Conservation (phyloP, 2,888 invertebrate species). For the Amphiduros pacificus region DNA sequence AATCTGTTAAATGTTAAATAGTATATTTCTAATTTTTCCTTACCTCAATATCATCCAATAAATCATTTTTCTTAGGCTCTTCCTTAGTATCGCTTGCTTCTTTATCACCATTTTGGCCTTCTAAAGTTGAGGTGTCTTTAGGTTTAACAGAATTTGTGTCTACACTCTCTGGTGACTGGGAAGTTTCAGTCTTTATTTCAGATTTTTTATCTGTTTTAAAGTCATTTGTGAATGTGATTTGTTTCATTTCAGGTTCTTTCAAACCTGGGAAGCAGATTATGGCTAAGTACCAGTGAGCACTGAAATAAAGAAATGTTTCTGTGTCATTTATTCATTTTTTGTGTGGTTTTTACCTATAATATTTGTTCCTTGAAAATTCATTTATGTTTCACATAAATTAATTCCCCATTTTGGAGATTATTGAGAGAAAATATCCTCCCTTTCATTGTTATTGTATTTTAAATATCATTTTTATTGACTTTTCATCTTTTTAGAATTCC, state of each 20-base stretch:
- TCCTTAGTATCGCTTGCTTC: background rate
- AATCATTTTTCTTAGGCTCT: background rate
- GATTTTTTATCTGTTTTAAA: background rate
- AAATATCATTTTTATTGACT: too few relatives aligned
- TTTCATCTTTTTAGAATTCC: too few relatives aligned
- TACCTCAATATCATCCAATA: background rate
- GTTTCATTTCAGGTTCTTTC: constrained; percentile 25
- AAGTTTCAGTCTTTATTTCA: background rate
- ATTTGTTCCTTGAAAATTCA: too few relatives aligned
- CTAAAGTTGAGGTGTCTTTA: too few relatives aligned
- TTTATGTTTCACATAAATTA: too few relatives aligned
- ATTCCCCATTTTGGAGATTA: too few relatives aligned
- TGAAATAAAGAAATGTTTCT: constrained; percentile 53
- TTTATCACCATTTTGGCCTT: background rate
- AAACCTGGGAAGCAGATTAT: constrained; percentile 89
- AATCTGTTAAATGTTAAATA: too few relatives aligned
- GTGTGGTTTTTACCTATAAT: too few relatives aligned
- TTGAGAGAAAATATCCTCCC: too few relatives aligned
- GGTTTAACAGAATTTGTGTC: too few relatives aligned
- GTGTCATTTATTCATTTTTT: too few relatives aligned
- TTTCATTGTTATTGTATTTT: too few relatives aligned
- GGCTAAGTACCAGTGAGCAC: constrained; percentile 94
- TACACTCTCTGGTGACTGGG: background rate
- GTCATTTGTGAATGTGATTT: background rate
- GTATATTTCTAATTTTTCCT: background rate